These are phyloP conservation scores for Tapirus terrestris DNA, from an alignment of 2,113 vertebrate species.

Conservation along the genomic window DNA sequence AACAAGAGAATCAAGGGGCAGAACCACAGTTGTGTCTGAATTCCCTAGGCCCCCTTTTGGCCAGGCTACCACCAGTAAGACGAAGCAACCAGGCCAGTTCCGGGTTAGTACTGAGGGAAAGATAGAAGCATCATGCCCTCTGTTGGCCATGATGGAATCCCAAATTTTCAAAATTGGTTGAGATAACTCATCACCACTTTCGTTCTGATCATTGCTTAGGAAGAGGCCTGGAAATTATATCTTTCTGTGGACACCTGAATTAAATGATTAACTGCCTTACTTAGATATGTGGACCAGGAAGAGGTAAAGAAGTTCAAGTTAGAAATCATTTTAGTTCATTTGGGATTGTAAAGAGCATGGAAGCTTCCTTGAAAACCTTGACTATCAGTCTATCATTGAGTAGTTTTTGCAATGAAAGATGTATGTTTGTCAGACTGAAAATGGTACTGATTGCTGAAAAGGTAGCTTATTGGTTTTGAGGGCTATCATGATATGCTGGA, in stretches of 20 bases:
- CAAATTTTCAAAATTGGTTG: background rate
- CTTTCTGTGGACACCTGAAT: background rate
- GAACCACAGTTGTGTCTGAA: background rate
- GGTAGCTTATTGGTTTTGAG: background rate
- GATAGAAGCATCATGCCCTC: background rate
- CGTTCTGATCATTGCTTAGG: background rate
- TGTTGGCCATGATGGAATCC: accelerated
- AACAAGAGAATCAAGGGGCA: background rate
- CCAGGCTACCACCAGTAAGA: background rate
- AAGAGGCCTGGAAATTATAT: background rate
- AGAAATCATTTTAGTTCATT: background rate
- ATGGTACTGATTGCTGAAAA: background rate
- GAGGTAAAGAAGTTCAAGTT: background rate
- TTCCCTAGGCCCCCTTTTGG: accelerated
- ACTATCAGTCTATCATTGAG: background rate
- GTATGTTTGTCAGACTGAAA: background rate
- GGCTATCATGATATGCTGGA: background rate
- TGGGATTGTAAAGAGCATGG: background rate
- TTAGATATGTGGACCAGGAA: background rate
- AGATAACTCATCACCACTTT: background rate
- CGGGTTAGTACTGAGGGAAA: background rate
- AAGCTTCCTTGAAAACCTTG: background rate
- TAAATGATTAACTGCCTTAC: background rate
- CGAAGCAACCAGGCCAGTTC: background rate
- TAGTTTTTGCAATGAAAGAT: background rate